Evolutionary conservation across 2,888 invertebrate species (phyloP).

Genomic region (Hirtodrosophila duncani): DNA sequence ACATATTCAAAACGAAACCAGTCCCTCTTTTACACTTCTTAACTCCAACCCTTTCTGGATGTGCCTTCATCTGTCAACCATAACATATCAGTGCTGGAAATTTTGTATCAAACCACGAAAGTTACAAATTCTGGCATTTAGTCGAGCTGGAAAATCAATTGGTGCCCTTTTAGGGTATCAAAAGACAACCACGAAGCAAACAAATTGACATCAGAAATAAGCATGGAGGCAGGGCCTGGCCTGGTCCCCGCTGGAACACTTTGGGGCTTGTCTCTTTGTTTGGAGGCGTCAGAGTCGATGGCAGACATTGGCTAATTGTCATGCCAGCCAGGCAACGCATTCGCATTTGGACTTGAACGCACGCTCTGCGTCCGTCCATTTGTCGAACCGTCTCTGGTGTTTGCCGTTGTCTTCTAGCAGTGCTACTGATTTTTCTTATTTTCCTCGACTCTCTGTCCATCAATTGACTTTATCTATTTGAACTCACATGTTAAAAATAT

Average conservation of each 20-base stretch:
- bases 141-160: too few relatives aligned
- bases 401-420: constrained; percentile 25
- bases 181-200: too few relatives aligned
- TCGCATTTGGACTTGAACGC: constrained; percentile 45
- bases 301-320: constrained; percentile 61
- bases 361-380: constrained; percentile 4
- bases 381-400: not conserved
- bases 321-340: constrained; percentile 63
- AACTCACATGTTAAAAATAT: constrained; percentile 69
- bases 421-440: constrained; percentile 65
- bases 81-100: too few relatives aligned
- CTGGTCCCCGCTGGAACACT: constrained; percentile 7
- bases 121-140: too few relatives aligned
- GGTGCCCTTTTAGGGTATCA: too few relatives aligned
- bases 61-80: too few relatives aligned
- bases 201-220: constrained; percentile 31
- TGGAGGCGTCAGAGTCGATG: constrained; percentile 62
- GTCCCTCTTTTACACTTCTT: too few relatives aligned
- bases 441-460: constrained; percentile 60
- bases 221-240: not conserved
- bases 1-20: too few relatives aligned
- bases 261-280: constrained; percentile 47
- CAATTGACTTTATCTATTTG: constrained; percentile 71
- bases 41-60: too few relatives aligned
- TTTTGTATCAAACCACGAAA: too few relatives aligned